These are phyloP conservation scores for Neoniphon sammara DNA, from an alignment of 2,797 vertebrate genomes.

Conservation along the genomic window DNA sequence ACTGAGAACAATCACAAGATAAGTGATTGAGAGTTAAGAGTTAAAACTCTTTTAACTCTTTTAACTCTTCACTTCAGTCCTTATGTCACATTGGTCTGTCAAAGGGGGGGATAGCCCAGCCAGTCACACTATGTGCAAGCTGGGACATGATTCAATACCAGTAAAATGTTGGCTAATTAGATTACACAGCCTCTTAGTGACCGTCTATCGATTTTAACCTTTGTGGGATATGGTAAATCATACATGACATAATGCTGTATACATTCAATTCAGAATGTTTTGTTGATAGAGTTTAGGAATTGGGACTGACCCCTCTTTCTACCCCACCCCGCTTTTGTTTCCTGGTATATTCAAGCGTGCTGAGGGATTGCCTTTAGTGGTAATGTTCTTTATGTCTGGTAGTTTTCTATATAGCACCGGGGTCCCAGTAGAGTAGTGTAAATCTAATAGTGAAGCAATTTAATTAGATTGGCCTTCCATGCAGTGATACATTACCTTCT, in stretches of 20 bases:
- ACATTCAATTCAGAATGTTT: conserved; percentile 48
- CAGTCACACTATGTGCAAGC: conserved; percentile 40
- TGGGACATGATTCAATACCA: conserved; percentile 71
- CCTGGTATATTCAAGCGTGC: conserved; percentile 47
- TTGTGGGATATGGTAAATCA: conserved; percentile 63
- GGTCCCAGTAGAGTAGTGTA: conserved; percentile 59
- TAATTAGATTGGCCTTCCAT: conserved; percentile 73
- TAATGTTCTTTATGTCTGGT: conserved; percentile 55
- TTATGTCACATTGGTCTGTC: conserved; percentile 33
- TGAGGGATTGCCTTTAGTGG: conserved; percentile 56
- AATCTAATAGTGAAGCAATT: conserved; percentile 74
- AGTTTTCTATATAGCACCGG: conserved; percentile 57
- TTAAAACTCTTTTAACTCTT: no score
- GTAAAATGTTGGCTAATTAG: conserved; percentile 72
- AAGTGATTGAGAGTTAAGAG: conserved; percentile 9
- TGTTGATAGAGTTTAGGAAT: conserved; percentile 55
- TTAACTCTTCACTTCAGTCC: no score
- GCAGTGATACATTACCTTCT: conserved; percentile 72
- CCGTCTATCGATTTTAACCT: conserved; percentile 66
- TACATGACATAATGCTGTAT: conserved; percentile 54
- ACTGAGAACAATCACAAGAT: not conserved
- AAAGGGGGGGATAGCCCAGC: conserved; percentile 32
- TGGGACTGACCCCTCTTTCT: conserved; percentile 28
- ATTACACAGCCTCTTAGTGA: conserved; percentile 71
- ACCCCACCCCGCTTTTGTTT: conserved; percentile 46